A percentile compares a stretch with the other conserved stretches of the same genome.
Evolutionary conservation across 2,888 invertebrate species (phyloP).

Genomic region (Scaptodrosophila latifasciaeformis): DNA sequence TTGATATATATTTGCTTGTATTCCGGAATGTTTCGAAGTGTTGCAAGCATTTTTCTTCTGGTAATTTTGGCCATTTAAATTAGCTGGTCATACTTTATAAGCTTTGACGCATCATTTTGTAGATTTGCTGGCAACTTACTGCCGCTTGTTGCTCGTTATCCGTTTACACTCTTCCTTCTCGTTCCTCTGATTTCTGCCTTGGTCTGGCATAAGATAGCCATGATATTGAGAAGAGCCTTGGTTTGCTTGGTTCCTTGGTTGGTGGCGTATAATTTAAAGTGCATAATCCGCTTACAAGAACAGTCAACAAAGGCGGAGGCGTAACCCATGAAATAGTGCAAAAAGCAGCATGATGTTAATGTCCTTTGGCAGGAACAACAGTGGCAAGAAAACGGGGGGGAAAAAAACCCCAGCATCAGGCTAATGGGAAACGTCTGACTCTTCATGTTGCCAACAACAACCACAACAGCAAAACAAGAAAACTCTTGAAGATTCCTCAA

Average conservation of each 20-base stretch:
- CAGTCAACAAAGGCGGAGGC: slow-evolving; percentile 14
- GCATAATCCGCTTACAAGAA: slow-evolving; percentile 47
- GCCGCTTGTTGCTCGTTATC: slow-evolving; percentile 16
- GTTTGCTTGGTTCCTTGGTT: not conserved
- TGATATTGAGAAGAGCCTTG: not conserved
- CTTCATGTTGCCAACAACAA: no score
- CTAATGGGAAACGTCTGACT: not conserved
- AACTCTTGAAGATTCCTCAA: no score
- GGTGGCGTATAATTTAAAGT: slow-evolving; percentile 36
- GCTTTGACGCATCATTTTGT: slow-evolving; percentile 41
- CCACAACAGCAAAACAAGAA: not conserved
- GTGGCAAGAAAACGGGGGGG: no score
- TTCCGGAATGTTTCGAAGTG: no score
- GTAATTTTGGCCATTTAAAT: slow-evolving; percentile 33
- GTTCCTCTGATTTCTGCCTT: not conserved
- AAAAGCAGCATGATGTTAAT: slow-evolving; percentile 26
- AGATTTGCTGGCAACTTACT: slow-evolving; percentile 14
- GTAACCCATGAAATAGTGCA: slow-evolving; percentile 16
- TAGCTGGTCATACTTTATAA: slow-evolving; percentile 28
- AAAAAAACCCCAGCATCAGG: no score
- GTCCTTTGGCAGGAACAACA: slow-evolving; percentile 22
- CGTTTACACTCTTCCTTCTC: no score
- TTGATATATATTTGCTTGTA: not conserved
- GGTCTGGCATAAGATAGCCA: not conserved
- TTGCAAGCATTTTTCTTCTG: slow-evolving; percentile 8